Conservation (phyloP, 2,113 vertebrate genomes). For the Zosterops pallidus region DNA sequence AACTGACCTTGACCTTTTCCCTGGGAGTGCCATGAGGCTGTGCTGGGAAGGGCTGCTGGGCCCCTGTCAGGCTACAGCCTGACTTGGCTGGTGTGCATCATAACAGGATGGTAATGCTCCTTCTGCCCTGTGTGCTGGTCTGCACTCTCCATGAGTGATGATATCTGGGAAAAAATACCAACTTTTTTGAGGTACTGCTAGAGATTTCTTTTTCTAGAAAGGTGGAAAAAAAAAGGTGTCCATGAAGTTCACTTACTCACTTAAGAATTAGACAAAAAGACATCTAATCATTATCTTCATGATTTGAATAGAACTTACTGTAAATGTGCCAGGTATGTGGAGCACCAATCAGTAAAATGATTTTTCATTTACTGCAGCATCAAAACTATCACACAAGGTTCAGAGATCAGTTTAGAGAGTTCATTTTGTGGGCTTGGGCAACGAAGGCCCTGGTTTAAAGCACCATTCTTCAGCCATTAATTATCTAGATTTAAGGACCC, state of each 20-base stretch:
- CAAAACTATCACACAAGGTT: neutral
- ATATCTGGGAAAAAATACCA: neutral
- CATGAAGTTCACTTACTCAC: neutral
- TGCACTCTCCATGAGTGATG: neutral
- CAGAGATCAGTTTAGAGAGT: neutral
- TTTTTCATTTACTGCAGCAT: neutral
- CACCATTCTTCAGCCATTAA: neutral
- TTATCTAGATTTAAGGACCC: neutral
- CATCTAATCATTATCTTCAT: neutral
- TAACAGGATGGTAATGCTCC: neutral
- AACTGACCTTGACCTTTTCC: neutral
- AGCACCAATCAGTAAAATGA: neutral
- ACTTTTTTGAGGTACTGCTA: neutral
- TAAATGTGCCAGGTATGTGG: neutral
- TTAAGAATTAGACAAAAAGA: neutral
- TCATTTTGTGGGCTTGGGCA: neutral
- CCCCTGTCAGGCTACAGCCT: neutral
- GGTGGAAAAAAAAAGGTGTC: neutral
- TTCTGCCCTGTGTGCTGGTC: neutral
- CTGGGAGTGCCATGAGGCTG: accelerated
- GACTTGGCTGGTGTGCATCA: neutral
- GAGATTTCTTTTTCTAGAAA: neutral
- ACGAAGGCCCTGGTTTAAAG: neutral
- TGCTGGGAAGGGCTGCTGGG: neutral
- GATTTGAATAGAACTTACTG: neutral